Conservation (phyloP, 1,140 invertebrate genomes). For the Monochamus saltuarius region DNA sequence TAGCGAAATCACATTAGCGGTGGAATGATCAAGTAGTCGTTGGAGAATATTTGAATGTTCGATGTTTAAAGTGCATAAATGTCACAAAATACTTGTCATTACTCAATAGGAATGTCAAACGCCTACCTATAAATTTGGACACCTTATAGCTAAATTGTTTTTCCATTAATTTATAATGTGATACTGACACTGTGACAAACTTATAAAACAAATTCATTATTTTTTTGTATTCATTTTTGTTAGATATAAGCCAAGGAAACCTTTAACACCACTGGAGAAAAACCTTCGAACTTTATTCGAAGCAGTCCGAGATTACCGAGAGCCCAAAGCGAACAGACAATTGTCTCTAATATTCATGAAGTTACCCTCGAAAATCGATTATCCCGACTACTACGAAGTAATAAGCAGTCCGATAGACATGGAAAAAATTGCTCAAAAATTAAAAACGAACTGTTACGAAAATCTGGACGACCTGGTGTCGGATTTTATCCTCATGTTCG, state of each 20-base stretch:
- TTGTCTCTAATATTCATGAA: constrained; percentile 92
- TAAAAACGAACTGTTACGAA: constrained; percentile 78
- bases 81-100: no score
- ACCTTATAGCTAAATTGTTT: no score
- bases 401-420: constrained; percentile 98
- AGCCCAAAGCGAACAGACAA: constrained; percentile 80
- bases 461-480: constrained; percentile 86
- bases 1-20: no score
- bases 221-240: constrained; percentile 22
- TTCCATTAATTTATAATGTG: no score
- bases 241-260: constrained; percentile 54
- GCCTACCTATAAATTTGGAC: no score
- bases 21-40: no score
- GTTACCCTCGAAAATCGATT: constrained; percentile 90
- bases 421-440: constrained; percentile 89
- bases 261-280: constrained; percentile 63
- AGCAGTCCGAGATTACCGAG: constrained; percentile 84
- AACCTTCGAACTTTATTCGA: constrained; percentile 89
- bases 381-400: constrained; percentile 97
- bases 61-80: no score
- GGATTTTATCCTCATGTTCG: constrained; percentile 97
- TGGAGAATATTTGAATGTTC: no score
- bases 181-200: no score
- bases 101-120: no score
- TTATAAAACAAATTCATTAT: no score